Conservation (phyloP, 1,140 invertebrate genomes). For the Aphelenchoides besseyi region DNA sequence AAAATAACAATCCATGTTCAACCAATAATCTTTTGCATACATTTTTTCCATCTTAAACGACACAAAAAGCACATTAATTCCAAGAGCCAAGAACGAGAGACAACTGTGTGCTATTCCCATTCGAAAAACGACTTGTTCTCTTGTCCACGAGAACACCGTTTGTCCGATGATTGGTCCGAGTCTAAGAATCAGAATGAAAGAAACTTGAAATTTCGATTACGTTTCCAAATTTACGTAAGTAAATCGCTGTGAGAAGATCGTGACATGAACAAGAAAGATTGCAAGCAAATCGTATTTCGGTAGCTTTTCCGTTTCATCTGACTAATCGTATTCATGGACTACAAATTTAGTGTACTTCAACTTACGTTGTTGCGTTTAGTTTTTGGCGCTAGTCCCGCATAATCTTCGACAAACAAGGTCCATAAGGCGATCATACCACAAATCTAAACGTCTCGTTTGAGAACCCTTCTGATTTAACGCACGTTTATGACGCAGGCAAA, state of each 20-base stretch:
- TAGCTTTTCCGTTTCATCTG: not conserved
- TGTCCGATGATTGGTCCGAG: constrained; percentile 8
- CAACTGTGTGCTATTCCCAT: constrained; percentile 18
- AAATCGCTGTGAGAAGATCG: constrained; percentile 34
- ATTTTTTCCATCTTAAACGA: constrained; percentile 34
- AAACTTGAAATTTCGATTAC: not conserved
- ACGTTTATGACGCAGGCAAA: too few relatives aligned
- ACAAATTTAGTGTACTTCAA: not conserved
- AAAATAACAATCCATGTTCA: not conserved
- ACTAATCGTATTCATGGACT: not conserved
- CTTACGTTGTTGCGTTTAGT: not conserved
- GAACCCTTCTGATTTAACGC: too few relatives aligned
- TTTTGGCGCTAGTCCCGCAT: not conserved
- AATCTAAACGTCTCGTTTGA: too few relatives aligned
- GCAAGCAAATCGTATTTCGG: constrained; percentile 30
- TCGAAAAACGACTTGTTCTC: constrained; percentile 5
- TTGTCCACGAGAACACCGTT: constrained; percentile 1
- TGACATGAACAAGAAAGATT: constrained; percentile 24
- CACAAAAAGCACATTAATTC: constrained; percentile 32
- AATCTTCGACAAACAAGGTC: not conserved
- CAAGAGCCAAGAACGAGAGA: constrained; percentile 24
- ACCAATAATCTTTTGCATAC: constrained; percentile 12
- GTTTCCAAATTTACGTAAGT: constrained; percentile 37
- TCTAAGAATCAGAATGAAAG: not conserved
- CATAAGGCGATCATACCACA: not conserved